Base-by-base conservation (phyloP, 2,888 invertebrate species). In the Stenolophus ochropezus region DNA sequence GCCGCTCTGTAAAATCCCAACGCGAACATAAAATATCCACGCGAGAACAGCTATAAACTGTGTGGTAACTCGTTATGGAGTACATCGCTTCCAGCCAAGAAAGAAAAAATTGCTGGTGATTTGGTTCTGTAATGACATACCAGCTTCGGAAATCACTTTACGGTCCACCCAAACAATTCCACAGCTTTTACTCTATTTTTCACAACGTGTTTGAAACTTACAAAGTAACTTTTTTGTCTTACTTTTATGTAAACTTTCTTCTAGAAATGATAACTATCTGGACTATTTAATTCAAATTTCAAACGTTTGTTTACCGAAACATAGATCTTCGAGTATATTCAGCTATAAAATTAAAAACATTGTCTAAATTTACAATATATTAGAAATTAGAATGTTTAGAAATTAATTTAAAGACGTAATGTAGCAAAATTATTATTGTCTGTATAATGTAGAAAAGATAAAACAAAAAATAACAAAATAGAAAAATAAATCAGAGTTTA, bases 31-130 rank as follows among this genome's bases (percentile, higher is more conserved):
- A 61, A 61, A 61, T 61, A 61, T 61, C 56, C 18, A 21, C 25
- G 61, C 61, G 61, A 21, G 61, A 25, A n/a, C n/a, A 61, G 61
- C 61, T 23, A 61, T 61, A 61, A 61, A 61, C 61, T 61, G 61
- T n/a, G 23, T 11, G 23, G 61, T 25, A 61, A 61, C 61, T 61
- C 61, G 61, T 61, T 61, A 61, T 61, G 61, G 61, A 61, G 20
- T 23, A 14, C n/a, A 61, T 25, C 23, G 61, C 61, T 25, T 14
- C 61, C 61, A 61, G 61, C 61, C n/a, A 25, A 25, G 11, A 18
- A 56, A 11, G 21, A 61, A 61, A 23, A 58, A 61, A 25, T 23
- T 61, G 23, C 8, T 61, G 61, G 21, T 21, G 61, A 61, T 61
- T 61, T 61, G 61, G 61, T 61, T 61, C 61, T 27, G 61, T 61